Evolutionary conservation across 2,797 vertebrate species (phyloP), one percentile per base, ranked within the genome.

Genomic region (Syngnathus acus): DNA sequence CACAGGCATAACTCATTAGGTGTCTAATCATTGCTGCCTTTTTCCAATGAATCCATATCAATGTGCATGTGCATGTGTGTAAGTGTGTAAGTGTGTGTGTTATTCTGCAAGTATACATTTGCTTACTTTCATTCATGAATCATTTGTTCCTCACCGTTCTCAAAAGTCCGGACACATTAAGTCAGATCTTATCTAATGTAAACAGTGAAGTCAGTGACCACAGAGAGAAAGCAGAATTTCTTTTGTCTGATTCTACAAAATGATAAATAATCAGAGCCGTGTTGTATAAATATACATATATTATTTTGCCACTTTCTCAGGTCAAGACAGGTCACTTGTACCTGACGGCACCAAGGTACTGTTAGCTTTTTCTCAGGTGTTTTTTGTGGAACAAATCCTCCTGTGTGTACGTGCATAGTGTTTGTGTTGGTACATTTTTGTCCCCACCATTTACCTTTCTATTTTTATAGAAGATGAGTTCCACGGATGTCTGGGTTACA

Each of bases 1-100:
- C 75, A 63, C 76, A 80, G 68, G 75, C 62, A 76, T 67, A 78
- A 64, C 77, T 76, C 80, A 85, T 86, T 87, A 82, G 69, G 73
- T 66, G 74, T 80, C 59, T 79, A 87, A 87, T 88, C 78, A 86
- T 70, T 69, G 74, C 78, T 83, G 78, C 84, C 79, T 80, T 79
- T 77, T 82, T 78, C 21, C 69, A 78, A 82, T 81, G 78, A 87
- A 84, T 82, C 71, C 75, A 17, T 62, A 84, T 85, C 74, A 71
- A 68, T 47, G 63, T 66, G 51, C 61, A 60, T 39, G 59, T 45
- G 57, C 45, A 32, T 16, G 16, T 9, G 59, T 72, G 62, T 57
- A 37, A 53, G 14, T 19, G 48, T 51, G 50, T 62, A 38, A 42
- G 55, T 43, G 51, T 47, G 37, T 17, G 19, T n/a, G 58, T 72